Base-by-base conservation (phyloP, 2,888 invertebrate genomes). In the Phytoseiulus persimilis region DNA sequence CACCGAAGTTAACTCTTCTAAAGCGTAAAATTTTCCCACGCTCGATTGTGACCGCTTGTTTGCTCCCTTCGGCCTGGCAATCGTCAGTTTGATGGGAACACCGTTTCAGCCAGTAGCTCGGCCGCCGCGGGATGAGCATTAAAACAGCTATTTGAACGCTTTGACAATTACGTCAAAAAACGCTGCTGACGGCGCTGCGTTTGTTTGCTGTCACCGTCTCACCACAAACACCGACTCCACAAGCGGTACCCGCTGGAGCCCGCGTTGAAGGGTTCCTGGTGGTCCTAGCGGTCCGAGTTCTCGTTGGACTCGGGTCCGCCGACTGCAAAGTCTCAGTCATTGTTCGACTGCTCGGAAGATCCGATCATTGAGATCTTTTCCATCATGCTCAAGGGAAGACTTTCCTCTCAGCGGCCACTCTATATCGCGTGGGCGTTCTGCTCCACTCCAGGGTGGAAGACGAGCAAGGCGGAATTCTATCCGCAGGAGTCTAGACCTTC, bases 41-140 rank as follows among this genome's bases (percentile, higher is more conserved):
- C 65, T 65, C 65, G 65, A 65, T 65, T 65, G 65, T 65, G 65
- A 65, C 65, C 65, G 65, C 65, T 65, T 65, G 65, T 65, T 65
- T 65, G 65, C 9, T 65, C 28, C 65, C 18, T 65, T 65, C 18
- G 65, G 65, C 65, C 18, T 65, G 65, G 65, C 18, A 6, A 65
- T 65, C 65, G 65, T 65, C 65, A 18, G 9, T 65, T 65, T 65
- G 14, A 65, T 65, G 65, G 65, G 65, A 65, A 65, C 28, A 65
- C 18, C 14, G 5, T 65, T 65, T 65, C 65, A 14, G 11, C 65
- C 23, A 2, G 46, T 46, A 46, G 46, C 14, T 46, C 14, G 28
- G 65, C 18, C 65, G 65, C 11, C 65, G 65, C 14, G 65, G 18
- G 65, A 23, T 65, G 65, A 65, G 18, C 65, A 65, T 65, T 65